Evolutionary conservation across 2,113 vertebrate species (phyloP).

Genomic region (Telmatochromis brichardi): DNA sequence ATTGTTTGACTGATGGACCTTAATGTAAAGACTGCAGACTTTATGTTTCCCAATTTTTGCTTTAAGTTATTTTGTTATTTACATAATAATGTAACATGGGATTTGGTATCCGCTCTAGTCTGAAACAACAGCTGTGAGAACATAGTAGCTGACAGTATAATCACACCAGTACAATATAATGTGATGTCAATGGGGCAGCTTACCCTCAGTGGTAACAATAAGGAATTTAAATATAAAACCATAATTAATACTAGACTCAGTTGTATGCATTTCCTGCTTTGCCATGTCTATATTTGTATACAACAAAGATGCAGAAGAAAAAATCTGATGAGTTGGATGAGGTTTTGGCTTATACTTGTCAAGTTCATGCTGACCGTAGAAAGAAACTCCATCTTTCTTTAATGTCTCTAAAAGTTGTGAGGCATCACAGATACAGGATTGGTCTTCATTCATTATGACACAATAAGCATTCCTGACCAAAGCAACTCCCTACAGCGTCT

Average conservation of each 20-base stretch:
- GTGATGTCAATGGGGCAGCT: not conserved
- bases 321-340: not conserved
- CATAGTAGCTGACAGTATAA: not conserved
- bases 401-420: not conserved
- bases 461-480: not conserved
- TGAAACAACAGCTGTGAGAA: not conserved
- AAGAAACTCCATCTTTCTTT: not conserved
- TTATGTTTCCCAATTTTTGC: fast-evolving
- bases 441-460: not conserved
- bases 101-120: not conserved
- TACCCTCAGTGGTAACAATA: not conserved
- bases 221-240: not conserved
- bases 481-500: not conserved
- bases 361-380: not conserved
- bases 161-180: not conserved
- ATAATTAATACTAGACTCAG: not conserved
- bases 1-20: not conserved
- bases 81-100: not conserved
- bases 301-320: not conserved
- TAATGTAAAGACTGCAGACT: not conserved
- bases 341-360: not conserved
- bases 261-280: not conserved
- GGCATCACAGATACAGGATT: not conserved
- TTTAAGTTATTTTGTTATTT: not conserved
- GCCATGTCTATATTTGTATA: not conserved